These are phyloP conservation scores for Drosophila meridiana DNA, from an alignment of 2,888 invertebrate genomes.

Conservation along the genomic window DNA sequence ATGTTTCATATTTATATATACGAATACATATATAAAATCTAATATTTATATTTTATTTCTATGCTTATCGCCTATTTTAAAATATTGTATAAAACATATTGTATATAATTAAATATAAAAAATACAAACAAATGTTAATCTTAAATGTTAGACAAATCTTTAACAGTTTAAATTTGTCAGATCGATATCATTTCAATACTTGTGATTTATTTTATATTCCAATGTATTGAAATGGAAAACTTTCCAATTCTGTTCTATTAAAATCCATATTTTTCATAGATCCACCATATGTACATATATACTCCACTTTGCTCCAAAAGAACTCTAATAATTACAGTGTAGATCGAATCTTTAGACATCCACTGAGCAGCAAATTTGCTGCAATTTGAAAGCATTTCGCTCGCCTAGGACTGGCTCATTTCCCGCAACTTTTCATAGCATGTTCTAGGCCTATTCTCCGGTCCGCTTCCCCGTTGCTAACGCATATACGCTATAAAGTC, in stretches of 20 bases:
- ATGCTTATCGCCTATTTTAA: too few relatives aligned
- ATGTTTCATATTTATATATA: too few relatives aligned
- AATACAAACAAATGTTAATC: too few relatives aligned
- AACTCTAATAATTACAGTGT: neutral
- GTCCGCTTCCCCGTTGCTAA: constrained; percentile 10
- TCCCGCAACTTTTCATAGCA: constrained; percentile 20
- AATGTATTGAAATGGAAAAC: neutral
- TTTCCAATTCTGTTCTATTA: too few relatives aligned
- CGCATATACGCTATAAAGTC: constrained; percentile 34
- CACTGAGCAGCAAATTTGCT: neutral
- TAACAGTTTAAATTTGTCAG: too few relatives aligned
- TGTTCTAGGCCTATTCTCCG: constrained; percentile 20
- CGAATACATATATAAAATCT: too few relatives aligned
- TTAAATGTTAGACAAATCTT: too few relatives aligned
- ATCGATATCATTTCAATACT: too few relatives aligned
- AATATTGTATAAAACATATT: too few relatives aligned
- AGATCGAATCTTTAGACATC: neutral
- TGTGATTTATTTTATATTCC: neutral
- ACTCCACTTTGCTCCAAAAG: neutral
- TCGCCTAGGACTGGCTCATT: constrained; percentile 11
- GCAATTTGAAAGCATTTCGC: neutral
- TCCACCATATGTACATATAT: neutral
- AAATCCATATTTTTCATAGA: too few relatives aligned
- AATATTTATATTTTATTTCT: too few relatives aligned
- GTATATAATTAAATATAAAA: too few relatives aligned